Base-by-base conservation (phyloP, 2,888 invertebrate species). In the Catocala nupta region DNA sequence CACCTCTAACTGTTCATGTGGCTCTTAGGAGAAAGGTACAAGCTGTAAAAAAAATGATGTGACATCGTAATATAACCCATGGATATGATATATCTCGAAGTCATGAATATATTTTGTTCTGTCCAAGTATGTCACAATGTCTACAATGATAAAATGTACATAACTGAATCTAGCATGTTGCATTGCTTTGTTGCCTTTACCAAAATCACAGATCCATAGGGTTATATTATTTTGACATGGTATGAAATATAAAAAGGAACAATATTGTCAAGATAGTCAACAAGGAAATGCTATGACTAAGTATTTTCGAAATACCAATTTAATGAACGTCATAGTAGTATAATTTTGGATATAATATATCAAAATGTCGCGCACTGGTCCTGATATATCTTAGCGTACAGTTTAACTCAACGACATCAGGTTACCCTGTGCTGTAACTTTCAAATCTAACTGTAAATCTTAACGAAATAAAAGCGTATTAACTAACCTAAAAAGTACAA, bases 341-440 rank as follows among this genome's bases (percentile, higher is more conserved):
- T 0, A 39, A 56, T 59, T 55, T 47, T 61, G 10, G 44, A 62
- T 49, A 47, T 62, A 25, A 1, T 25, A 59, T 52, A 62, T 61
- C 50, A 60, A 68, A 65, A 70, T 68, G 59, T 59, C 68, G 68
- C 73, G 73, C 80, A 81, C 80, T 80, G 81, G 78, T 81, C 78
- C 72, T 69, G 77, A 43, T 43, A 45, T 5, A 54, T 25, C 11
- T 43, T 55, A 60, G 25, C 43, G 25, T 55, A 75, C 65, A 63
- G 70, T 78, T 60, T 53, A 70, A 69, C 55, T 63, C 61, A 51
- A 68, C 58, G 67, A 79, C 68, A 73, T 80, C 70, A 80, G 79
- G 81, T 84, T 77, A 85, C 83, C 81, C 81, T 84, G 84, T 81
- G 78, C 77, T 71, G 84, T 82, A 84, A 82, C 80, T 80, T 75